Conservation (phyloP, 23 tunicate species). For the Trididemnum nubilum region DNA sequence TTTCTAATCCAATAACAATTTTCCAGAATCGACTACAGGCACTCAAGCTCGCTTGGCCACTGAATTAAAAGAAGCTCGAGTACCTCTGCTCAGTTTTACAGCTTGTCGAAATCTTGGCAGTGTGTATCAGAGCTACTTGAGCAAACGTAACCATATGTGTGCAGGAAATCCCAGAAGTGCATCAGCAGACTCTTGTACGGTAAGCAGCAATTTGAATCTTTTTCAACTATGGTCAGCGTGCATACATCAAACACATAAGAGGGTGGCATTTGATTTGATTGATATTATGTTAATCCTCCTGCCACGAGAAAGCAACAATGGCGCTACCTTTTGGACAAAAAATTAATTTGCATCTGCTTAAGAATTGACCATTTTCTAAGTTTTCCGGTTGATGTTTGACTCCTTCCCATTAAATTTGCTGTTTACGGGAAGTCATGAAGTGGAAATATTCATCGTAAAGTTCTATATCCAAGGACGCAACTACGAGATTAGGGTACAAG, state of each 20-base stretch:
- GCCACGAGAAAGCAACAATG: too few relatives aligned
- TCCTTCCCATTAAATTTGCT: background rate
- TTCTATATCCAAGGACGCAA: too few relatives aligned
- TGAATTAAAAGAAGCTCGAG: slow-evolving; percentile 46
- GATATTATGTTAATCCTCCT: too few relatives aligned
- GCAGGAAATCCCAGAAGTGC: slow-evolving; percentile 62
- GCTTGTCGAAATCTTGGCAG: slow-evolving; percentile 47
- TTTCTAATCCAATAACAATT: too few relatives aligned
- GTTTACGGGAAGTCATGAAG: background rate
- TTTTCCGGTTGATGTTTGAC: too few relatives aligned
- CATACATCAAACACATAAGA: too few relatives aligned
- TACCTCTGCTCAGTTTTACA: slow-evolving; percentile 51
- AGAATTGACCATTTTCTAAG: too few relatives aligned
- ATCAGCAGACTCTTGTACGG: slow-evolving; percentile 42
- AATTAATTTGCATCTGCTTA: too few relatives aligned
- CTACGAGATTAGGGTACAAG: too few relatives aligned
- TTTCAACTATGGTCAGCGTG: too few relatives aligned
- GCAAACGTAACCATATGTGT: slow-evolving; percentile 70
- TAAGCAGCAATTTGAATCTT: slow-evolving; percentile 25
- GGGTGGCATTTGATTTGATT: too few relatives aligned
- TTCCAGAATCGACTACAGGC: background rate
- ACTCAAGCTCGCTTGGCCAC: slow-evolving; percentile 1
- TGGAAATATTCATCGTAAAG: background rate
- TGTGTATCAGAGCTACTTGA: slow-evolving; percentile 30
- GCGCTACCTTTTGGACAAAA: too few relatives aligned